Evolutionary conservation across 92 coral and sea anemone genomes (phyloP).

Genomic region (Porites divaricata): DNA sequence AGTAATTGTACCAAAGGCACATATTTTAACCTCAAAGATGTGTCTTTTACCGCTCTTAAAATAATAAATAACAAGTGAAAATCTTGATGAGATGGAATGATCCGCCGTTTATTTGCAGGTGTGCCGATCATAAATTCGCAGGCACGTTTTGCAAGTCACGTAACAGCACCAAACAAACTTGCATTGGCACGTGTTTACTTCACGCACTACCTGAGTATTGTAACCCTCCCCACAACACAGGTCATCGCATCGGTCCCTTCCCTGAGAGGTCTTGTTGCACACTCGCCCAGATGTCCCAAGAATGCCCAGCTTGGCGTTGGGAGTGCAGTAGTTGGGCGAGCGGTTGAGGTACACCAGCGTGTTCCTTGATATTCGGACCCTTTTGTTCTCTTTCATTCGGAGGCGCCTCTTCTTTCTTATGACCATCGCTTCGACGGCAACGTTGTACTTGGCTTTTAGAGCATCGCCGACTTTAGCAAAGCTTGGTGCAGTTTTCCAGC

Average conservation of each 20-base stretch:
- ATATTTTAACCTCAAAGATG: neutral
- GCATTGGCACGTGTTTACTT: conserved; percentile 76
- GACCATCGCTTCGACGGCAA: conserved; percentile 71
- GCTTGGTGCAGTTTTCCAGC: conserved; percentile 79
- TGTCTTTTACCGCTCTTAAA: neutral
- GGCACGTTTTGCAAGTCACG: conserved; percentile 84
- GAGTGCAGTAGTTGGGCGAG: conserved; percentile 87
- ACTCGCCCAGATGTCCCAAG: conserved; percentile 89
- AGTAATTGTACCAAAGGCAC: neutral
- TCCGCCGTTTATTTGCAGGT: conserved; percentile 69
- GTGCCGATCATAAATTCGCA: conserved; percentile 71
- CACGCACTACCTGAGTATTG: conserved; percentile 85
- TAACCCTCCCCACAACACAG: conserved; percentile 95
- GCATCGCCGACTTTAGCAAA: conserved; percentile 71
- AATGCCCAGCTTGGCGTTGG: conserved; percentile 73
- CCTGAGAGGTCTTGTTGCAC: conserved; percentile 79
- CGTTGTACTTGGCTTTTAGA: conserved; percentile 69
- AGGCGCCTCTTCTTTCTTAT: conserved; percentile 69
- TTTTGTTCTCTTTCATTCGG: conserved; percentile 72
- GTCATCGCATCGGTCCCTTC: conserved; percentile 76
- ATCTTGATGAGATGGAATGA: neutral
- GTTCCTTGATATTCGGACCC: conserved; percentile 49
- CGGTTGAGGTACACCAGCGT: conserved; percentile 74
- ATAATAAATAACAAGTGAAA: conserved; percentile 25
- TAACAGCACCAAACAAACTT: conserved; percentile 90